Evolutionary conservation across 1,140 invertebrate species (phyloP).

Genomic region (Lordiphosa stackelbergi): DNA sequence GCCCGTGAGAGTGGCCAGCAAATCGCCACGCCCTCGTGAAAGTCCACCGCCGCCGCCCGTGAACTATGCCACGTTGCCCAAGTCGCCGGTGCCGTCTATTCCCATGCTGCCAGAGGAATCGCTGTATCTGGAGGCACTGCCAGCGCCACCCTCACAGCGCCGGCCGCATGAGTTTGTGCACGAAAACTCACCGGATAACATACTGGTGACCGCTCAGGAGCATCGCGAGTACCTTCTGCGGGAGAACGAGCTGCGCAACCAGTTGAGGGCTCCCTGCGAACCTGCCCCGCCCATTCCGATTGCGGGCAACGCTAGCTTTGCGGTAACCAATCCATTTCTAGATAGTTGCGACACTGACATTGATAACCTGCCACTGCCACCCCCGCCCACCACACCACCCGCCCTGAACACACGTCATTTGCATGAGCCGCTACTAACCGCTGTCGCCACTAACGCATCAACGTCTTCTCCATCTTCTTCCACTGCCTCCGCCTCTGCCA

Average conservation of each 20-base stretch:
- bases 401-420: constrained; percentile 48
- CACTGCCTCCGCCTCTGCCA: constrained; percentile 37
- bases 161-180: constrained; percentile 64
- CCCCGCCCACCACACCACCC: constrained; percentile 62
- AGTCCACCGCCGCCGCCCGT: constrained; percentile 74
- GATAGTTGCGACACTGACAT: constrained; percentile 70
- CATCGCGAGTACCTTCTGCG: constrained; percentile 71
- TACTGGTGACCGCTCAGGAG: constrained; percentile 67
- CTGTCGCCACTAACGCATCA: constrained; percentile 65
- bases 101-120: constrained; percentile 38
- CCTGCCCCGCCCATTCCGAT: constrained; percentile 66
- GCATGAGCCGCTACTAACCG: constrained; percentile 68
- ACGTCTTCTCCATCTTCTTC: constrained; percentile 56
- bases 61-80: constrained; percentile 66
- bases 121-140: constrained; percentile 63
- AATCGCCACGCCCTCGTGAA: constrained; percentile 41
- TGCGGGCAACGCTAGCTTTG: constrained; percentile 27
- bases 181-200: constrained; percentile 74
- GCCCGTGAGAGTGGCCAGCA: constrained; percentile 38
- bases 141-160: constrained; percentile 48
- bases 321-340: constrained; percentile 75
- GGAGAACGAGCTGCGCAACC: constrained; percentile 74
- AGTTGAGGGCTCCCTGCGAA: constrained; percentile 59
- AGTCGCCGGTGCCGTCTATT: constrained; percentile 15
- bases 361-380: constrained; percentile 70